Evolutionary conservation across 2,888 invertebrate species (phyloP), one percentile per base, ranked within the genome.

Genomic region (Diachrysia chrysitis): DNA sequence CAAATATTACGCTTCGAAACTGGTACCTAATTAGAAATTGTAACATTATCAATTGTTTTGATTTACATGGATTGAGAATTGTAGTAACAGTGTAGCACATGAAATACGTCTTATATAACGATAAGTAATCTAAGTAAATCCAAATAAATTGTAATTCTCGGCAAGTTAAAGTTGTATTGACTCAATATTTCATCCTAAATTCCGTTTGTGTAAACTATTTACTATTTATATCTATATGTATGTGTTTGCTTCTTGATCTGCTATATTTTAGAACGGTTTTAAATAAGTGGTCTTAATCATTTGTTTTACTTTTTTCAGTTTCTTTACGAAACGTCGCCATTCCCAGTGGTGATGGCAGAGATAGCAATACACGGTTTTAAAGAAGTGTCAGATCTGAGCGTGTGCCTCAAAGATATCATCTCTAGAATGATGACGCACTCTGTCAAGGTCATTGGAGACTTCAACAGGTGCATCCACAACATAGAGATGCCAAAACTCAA

Each of bases 351-450:
- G 1, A 95, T 95, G 95, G 91, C 95, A 0, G 95, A 95, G 76
- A 95, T 95, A 65, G 93, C 94, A 0, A 95, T 95, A 51, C 94
- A 95, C 69, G 95, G 95, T 0, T 95, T 95, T 83, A 95, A 95
- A 85, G 95, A 95, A 79, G 95, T 95, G 0, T 95, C 95, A 1
- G 95, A 95, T 72, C 83, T 95, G 1, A 95, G 95, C 67, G 93
- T 95, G 10, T 95, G 95, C 65, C 89, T 95, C 16, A 95, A 95
- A 58, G 95, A 95, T 73, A 95, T 95, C 66, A 95, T 95, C 56
- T 95, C 95, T 0, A 83, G 94, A 48, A 95, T 95, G 95, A 95
- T 95, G 95, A 95, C 95, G 0, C 94, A 95, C 76, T 95, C 95
- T 0, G 95, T 95, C 12, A 95, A 95, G 80, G 95, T 95, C 58